Base-by-base conservation (phyloP, 1,140 invertebrate genomes). In the Nomia melanderi region DNA sequence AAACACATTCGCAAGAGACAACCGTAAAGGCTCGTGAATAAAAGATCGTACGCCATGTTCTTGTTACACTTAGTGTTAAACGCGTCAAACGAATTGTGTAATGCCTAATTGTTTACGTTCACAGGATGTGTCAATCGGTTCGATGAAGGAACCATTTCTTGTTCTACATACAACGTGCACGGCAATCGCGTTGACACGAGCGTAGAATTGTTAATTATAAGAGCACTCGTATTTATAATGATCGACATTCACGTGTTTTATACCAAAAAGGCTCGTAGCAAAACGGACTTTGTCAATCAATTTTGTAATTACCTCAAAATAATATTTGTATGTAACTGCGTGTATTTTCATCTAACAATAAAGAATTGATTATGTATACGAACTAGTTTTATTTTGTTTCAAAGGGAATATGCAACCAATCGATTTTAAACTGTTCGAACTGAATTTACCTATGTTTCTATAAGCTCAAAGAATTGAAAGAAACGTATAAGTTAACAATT, bases 11-110 rank as follows among this genome's bases (percentile, higher is more conserved):
- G 23, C 20, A 78, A 11, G 20, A 65, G 12, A 72, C 60, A 56
- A 82, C 57, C n/a, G 82, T 84, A 90, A 44, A 92, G 90, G 91
- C 90, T 92, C 90, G 90, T 92, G 90, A 92, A 82, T 84, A 56
- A 86, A 90, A 82, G 82, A 29, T 66, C 79, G 47, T 83, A 78
- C 76, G 79, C 82, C 81, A 88, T 88, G 69, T 81, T 65, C 74
- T 81, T 50, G 57, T 81, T 82, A 74, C 31, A 23, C 50, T 65
- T 70, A 69, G 64, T 60, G 57, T 60, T 66, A 57, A 53, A 65
- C 33, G 23, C 7, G 14, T 56, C 20, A 57, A 29, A 64, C 62
- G 1, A 47, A 47, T 29, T 17, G 65, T 33, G 20, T 76, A 75
- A 36, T 7, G 1, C 0, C 14, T 31, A 41, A 63, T 59, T 47